phyloP scores from a whole-genome alignment of 2,888 invertebrate genomes.

The Spisula solida region DNA sequence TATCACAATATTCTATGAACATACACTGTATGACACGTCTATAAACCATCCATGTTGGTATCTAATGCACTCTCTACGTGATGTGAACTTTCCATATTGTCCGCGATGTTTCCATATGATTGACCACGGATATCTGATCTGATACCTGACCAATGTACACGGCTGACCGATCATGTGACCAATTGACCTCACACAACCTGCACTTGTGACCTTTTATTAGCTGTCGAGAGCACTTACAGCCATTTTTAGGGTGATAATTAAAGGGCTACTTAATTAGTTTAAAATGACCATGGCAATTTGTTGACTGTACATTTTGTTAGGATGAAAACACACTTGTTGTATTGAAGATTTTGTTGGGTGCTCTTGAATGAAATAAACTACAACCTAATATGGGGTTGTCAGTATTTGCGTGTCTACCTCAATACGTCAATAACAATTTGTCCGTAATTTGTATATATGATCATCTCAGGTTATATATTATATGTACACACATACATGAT shows the following conservation, averaged over 20 bases:
- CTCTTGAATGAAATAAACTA: slow-evolving; percentile 12
- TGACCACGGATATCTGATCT: slow-evolving; percentile 29
- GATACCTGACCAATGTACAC: slow-evolving; percentile 35
- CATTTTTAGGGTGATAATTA: slow-evolving; percentile 47
- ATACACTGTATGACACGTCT: slow-evolving; percentile 43
- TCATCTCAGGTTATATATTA: neutral
- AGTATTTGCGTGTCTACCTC: neutral
- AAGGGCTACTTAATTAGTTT: slow-evolving; percentile 54
- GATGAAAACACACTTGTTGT: slow-evolving; percentile 8
- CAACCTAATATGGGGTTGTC: neutral
- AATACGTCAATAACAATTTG: slow-evolving; percentile 12
- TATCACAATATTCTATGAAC: slow-evolving; percentile 33
- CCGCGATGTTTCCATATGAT: slow-evolving; percentile 27
- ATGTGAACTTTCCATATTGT: slow-evolving; percentile 27
- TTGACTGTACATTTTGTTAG: slow-evolving; percentile 21
- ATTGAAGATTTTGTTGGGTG: neutral
- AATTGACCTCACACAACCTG: slow-evolving; percentile 38
- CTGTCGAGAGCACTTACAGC: slow-evolving; percentile 33
- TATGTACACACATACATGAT: neutral
- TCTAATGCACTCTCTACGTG: slow-evolving; percentile 4
- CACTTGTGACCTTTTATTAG: slow-evolving; percentile 33
- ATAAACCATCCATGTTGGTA: neutral
- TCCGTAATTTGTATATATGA: neutral
- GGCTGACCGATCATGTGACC: slow-evolving; percentile 44
- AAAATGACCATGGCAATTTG: slow-evolving; percentile 35